Conservation (phyloP, 2,797 vertebrate genomes). For the Melanotaenia trifasciata region DNA sequence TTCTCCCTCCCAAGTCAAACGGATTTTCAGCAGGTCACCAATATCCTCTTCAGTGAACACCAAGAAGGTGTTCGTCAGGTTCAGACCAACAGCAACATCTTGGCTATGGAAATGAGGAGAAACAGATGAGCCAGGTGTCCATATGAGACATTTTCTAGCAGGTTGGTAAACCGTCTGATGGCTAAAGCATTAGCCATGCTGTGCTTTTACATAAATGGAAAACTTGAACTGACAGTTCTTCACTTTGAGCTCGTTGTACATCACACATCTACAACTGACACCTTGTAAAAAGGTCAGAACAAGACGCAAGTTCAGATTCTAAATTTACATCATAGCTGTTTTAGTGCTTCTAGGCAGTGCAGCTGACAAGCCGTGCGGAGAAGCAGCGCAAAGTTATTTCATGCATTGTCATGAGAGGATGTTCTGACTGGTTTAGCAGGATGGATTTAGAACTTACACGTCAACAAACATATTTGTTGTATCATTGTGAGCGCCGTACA, state of each 20-base stretch:
- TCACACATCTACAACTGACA: not conserved
- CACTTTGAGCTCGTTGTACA: not conserved
- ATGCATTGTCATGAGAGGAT: not conserved
- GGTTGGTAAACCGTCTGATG: too few relatives aligned
- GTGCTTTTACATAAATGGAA: not conserved
- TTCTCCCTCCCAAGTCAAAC: slow-evolving; percentile 88
- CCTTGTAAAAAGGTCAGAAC: slow-evolving; percentile 36
- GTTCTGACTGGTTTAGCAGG: slow-evolving; percentile 1
- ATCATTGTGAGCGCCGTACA: slow-evolving; percentile 86
- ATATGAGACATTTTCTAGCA: not conserved
- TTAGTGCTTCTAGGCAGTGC: not conserved
- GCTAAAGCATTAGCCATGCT: too few relatives aligned
- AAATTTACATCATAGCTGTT: not conserved
- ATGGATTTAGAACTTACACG: slow-evolving; percentile 84
- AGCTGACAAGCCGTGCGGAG: not conserved
- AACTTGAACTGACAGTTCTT: slow-evolving; percentile 7
- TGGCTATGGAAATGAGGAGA: slow-evolving; percentile 71
- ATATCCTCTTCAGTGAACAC: slow-evolving; percentile 93
- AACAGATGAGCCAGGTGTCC: not conserved
- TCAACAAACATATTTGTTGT: slow-evolving; percentile 85
- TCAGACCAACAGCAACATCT: slow-evolving; percentile 84
- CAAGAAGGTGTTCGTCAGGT: slow-evolving; percentile 94
- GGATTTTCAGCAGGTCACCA: slow-evolving; percentile 91
- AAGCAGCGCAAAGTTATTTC: not conserved
- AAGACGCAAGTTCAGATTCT: slow-evolving; percentile 22